Conservation (phyloP, 2,888 invertebrate genomes). For the Morpho achilles region DNA sequence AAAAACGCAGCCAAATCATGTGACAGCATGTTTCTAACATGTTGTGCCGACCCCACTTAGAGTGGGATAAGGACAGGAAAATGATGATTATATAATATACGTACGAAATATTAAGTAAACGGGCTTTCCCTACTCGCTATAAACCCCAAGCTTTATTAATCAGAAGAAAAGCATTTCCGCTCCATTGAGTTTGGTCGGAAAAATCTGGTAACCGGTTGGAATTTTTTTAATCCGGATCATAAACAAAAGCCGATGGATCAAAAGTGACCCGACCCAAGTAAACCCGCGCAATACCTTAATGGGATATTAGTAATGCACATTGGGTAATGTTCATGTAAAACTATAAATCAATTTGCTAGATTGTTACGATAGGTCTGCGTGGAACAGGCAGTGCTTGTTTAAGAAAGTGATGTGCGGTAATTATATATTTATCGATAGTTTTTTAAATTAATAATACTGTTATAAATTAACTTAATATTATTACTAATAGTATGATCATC, state of each 20-base stretch:
- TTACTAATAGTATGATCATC: no score
- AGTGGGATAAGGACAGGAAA: no score
- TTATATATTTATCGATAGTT: neutral
- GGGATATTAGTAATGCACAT: constrained; percentile 38
- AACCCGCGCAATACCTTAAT: constrained; percentile 40
- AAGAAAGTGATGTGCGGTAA: constrained; percentile 4
- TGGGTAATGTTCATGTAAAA: constrained; percentile 52
- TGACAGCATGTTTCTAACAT: no score
- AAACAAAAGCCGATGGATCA: constrained; percentile 58
- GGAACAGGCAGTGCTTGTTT: constrained; percentile 4
- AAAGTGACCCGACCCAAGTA: constrained; percentile 32
- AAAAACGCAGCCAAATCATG: no score
- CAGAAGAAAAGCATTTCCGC: neutral
- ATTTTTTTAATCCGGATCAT: constrained; percentile 54
- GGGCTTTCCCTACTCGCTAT: neutral
- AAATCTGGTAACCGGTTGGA: constrained; percentile 36
- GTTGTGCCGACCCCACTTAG: no score
- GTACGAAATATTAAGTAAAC: no score
- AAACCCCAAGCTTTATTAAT: neutral
- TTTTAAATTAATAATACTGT: neutral
- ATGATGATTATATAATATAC: no score
- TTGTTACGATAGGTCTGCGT: constrained; percentile 28
- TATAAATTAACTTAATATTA: no score
- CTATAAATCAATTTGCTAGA: constrained; percentile 54
- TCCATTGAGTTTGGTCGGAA: constrained; percentile 4